Evolutionary conservation across 2,113 vertebrate genomes (phyloP).

Genomic region (Columba janthina): DNA sequence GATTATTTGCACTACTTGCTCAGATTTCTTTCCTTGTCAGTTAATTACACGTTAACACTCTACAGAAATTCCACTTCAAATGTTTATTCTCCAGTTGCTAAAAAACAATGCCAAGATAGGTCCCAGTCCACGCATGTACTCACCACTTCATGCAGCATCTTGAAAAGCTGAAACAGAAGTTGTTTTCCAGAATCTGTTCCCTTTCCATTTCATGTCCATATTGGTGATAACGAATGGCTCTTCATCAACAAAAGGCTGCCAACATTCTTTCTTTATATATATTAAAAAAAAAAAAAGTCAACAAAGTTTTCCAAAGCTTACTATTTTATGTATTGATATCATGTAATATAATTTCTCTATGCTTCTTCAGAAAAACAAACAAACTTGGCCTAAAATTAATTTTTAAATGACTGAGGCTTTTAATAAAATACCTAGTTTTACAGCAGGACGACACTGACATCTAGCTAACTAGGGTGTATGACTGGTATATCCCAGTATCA

Average conservation of each 20-base stretch:
- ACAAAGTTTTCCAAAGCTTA: not conserved
- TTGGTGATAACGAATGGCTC: not conserved
- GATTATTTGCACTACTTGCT: not conserved
- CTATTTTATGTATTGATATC: not conserved
- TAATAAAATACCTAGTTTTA: not conserved
- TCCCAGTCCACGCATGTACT: not conserved
- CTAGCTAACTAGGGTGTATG: not conserved
- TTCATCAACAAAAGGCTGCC: not conserved
- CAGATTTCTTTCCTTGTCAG: not conserved
- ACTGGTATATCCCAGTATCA: not conserved
- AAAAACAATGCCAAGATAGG: not conserved
- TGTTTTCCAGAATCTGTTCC: not conserved
- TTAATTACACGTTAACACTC: not conserved
- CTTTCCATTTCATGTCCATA: conserved; percentile 25
- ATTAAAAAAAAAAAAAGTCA: not conserved
- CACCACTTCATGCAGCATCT: conserved; percentile 37
- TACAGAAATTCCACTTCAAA: not conserved
- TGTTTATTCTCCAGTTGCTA: not conserved
- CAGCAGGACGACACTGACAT: not conserved
- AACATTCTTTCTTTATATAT: not conserved
- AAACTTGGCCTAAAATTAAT: not conserved
- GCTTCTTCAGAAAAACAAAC: not conserved
- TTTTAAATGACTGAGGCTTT: not conserved
- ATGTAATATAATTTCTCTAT: not conserved
- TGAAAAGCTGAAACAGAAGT: conserved; percentile 13